Evolutionary conservation across 2,888 invertebrate genomes (phyloP).

Genomic region (Aspidiotus rigidus): DNA sequence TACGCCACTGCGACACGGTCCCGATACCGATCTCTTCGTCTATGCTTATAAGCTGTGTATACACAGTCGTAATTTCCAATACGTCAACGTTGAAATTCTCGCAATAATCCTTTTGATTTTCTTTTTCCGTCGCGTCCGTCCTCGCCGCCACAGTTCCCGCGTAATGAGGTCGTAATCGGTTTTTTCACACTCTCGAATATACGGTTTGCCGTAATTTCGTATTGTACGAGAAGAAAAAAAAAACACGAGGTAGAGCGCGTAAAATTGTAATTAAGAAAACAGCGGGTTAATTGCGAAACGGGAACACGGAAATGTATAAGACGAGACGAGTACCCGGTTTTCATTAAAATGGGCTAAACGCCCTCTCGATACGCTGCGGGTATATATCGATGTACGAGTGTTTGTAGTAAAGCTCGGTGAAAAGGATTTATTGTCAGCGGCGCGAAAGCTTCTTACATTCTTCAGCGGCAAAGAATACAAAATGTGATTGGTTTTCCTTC

Average conservation of each 20-base stretch:
- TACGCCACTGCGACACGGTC: no score
- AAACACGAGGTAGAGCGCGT: no score
- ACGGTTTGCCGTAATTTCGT: no score
- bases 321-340: neutral
- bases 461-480: constrained; percentile 23
- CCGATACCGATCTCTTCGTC: no score
- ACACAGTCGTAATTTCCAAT: constrained; percentile 13
- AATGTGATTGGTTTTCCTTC: constrained; percentile 22
- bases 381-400: neutral
- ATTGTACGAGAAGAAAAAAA: no score
- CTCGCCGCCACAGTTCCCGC: no score
- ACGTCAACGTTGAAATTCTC: constrained; percentile 19
- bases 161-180: no score
- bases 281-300: no score
- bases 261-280: no score
- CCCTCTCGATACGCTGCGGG: neutral
- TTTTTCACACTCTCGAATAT: no score
- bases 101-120: constrained; percentile 26
- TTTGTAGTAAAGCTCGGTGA: neutral
- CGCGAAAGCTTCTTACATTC: constrained; percentile 21
- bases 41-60: no score
- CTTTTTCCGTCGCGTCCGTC: neutral
- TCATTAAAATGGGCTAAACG: neutral
- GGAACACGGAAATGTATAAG: neutral
- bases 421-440: neutral